Conservation (phyloP, 2,113 vertebrate genomes). For the Passer domesticus region DNA sequence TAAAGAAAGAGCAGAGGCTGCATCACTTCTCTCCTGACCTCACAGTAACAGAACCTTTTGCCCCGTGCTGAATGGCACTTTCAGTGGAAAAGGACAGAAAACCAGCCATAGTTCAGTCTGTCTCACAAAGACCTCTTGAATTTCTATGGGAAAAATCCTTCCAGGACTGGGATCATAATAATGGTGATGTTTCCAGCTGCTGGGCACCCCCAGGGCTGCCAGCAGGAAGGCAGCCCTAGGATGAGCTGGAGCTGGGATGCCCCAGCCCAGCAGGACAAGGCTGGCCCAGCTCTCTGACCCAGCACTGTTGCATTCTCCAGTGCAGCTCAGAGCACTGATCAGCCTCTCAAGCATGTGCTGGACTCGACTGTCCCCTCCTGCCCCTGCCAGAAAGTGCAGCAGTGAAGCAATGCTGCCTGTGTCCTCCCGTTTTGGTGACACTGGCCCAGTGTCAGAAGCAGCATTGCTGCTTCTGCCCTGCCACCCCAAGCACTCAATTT, state of each 20-base stretch:
- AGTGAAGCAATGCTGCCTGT: background rate
- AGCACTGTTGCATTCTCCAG: background rate
- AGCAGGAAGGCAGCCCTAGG: background rate
- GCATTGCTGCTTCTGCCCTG: background rate
- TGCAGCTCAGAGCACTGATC: background rate
- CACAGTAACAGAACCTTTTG: background rate
- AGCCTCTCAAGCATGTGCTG: background rate
- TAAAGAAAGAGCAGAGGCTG: background rate
- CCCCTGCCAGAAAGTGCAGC: background rate
- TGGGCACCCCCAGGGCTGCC: background rate
- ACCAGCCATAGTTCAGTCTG: fast-evolving
- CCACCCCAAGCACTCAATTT: too few relatives aligned
- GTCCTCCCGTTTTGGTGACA: background rate
- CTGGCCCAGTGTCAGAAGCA: background rate
- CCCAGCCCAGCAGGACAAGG: background rate
- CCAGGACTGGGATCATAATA: background rate
- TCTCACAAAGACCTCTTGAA: fast-evolving
- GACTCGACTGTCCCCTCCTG: constrained; percentile 17
- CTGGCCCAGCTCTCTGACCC: background rate
- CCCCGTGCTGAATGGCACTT: fast-evolving
- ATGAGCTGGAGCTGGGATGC: fast-evolving
- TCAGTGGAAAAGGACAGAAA: background rate
- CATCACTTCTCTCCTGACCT: background rate
- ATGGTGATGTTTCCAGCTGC: background rate
- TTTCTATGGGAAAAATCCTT: background rate